These are phyloP conservation scores for Philopotamus ludificatus DNA, from an alignment of 1,140 invertebrate species.

Conservation along the genomic window DNA sequence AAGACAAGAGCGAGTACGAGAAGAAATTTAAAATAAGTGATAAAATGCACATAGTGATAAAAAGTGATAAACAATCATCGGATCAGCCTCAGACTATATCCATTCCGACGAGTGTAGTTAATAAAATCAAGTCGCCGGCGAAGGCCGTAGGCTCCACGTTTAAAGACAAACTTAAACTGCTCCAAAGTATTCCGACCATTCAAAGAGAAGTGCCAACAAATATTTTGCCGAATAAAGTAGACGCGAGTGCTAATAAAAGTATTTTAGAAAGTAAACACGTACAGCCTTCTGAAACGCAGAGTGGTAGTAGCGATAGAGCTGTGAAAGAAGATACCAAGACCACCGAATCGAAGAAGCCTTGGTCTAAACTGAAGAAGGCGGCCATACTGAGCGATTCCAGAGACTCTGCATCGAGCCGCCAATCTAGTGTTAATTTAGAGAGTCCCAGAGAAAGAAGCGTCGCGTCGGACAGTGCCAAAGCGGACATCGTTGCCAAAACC, in stretches of 20 bases:
- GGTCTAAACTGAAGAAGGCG: constrained; percentile 60
- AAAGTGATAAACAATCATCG: constrained; percentile 42
- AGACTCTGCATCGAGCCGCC: constrained; percentile 24
- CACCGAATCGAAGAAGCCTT: constrained; percentile 52
- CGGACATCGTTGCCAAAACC: constrained; percentile 37
- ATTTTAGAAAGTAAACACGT: constrained; percentile 46
- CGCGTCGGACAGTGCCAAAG: constrained; percentile 25
- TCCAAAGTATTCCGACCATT: constrained; percentile 45
- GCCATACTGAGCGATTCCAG: constrained; percentile 49
- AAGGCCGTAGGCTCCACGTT: constrained; percentile 52
- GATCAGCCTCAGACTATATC: constrained; percentile 48
- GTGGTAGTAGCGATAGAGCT: constrained; percentile 43
- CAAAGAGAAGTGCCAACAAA: constrained; percentile 44
- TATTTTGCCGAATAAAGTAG: constrained; percentile 38
- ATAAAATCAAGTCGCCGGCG: constrained; percentile 55
- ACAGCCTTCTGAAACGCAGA: constrained; percentile 43
- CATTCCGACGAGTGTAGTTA: constrained; percentile 55
- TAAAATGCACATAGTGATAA: constrained; percentile 29
- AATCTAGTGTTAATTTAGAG: constrained; percentile 21
- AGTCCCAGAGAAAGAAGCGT: constrained; percentile 26
- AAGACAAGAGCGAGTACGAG: constrained; percentile 30
- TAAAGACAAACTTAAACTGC: constrained; percentile 52
- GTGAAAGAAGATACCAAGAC: constrained; percentile 46
- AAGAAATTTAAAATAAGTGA: constrained; percentile 26
- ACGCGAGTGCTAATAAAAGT: constrained; percentile 30